Evolutionary conservation across 2,888 invertebrate species (phyloP).

Genomic region (Lacanobia wlatinum): DNA sequence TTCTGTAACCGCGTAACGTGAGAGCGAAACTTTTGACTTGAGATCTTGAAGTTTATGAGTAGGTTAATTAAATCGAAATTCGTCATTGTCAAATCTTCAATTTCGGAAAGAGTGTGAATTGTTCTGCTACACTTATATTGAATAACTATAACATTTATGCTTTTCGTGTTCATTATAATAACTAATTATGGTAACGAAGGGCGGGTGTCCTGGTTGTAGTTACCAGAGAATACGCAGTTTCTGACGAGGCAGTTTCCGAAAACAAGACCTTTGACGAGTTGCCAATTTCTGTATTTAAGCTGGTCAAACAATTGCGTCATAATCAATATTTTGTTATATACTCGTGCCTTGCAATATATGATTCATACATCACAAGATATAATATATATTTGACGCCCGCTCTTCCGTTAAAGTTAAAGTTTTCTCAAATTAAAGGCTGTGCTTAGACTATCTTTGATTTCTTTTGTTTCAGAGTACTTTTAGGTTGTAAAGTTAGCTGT

Average conservation of each 20-base stretch:
- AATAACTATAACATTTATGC: slow-evolving; percentile 12
- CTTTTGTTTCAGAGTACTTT: slow-evolving; percentile 46
- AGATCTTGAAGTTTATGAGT: not conserved
- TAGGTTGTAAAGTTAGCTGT: slow-evolving; percentile 50
- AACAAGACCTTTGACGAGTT: not conserved
- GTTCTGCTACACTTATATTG: slow-evolving; percentile 13
- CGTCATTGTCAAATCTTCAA: not conserved
- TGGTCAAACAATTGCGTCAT: slow-evolving; percentile 1
- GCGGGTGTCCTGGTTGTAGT: slow-evolving; percentile 9
- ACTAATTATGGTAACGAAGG: slow-evolving; percentile 25
- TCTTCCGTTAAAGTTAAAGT: slow-evolving; percentile 38
- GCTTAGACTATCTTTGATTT: slow-evolving; percentile 68
- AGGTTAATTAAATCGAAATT: not conserved
- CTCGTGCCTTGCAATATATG: not conserved
- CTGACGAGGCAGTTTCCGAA: not conserved
- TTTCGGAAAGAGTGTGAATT: not conserved
- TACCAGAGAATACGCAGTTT: not conserved
- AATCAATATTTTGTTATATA: not conserved
- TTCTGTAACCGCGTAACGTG: not conserved
- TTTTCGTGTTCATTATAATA: slow-evolving; percentile 50
- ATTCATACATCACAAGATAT: not conserved
- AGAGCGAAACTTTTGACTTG: not conserved
- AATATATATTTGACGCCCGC: slow-evolving; percentile 19
- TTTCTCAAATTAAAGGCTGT: slow-evolving; percentile 76
- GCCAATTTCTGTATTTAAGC: not conserved